A percentile compares a stretch with the other conserved stretches of the same genome.
These are phyloP conservation scores for Phoxinus dragarum DNA, from an alignment of 2,797 vertebrate species.

Conservation along the genomic window DNA sequence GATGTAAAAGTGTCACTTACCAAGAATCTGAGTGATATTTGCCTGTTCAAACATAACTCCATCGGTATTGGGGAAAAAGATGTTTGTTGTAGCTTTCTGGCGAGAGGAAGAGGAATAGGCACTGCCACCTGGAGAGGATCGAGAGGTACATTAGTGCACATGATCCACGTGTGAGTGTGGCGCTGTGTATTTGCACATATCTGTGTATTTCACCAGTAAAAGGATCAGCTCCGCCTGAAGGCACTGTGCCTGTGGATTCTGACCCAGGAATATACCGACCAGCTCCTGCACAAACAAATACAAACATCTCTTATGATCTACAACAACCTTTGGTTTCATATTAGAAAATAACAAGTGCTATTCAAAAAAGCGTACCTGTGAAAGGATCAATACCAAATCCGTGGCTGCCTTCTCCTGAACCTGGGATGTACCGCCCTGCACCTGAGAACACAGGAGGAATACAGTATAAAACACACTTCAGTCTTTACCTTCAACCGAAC, in stretches of 20 bases:
- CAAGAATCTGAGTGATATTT: slow-evolving; percentile 88
- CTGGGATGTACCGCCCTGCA: slow-evolving; percentile 83
- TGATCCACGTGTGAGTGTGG: not conserved
- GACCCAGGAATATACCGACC: slow-evolving; percentile 84
- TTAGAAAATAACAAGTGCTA: not conserved
- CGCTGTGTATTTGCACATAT: not conserved
- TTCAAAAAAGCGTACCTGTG: slow-evolving; percentile 68
- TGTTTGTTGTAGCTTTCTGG: slow-evolving; percentile 79
- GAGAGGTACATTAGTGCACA: not conserved
- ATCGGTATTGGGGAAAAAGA: slow-evolving; percentile 96
- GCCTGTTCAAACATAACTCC: slow-evolving; percentile 95
- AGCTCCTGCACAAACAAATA: slow-evolving; percentile 72
- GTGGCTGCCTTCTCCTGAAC: slow-evolving; percentile 58
- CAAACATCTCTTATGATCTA: not conserved
- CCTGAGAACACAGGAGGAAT: slow-evolving; percentile 73
- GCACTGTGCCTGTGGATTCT: slow-evolving; percentile 55
- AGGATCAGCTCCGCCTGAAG: slow-evolving; percentile 73
- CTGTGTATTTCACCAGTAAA: slow-evolving; percentile 76
- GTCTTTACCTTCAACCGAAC: not conserved
- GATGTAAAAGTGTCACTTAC: slow-evolving; percentile 71
- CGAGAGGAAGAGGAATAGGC: slow-evolving; percentile 83
- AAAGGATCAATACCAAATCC: slow-evolving; percentile 76
- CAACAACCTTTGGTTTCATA: not conserved
- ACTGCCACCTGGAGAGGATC: slow-evolving; percentile 75
- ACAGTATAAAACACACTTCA: not conserved